These are phyloP conservation scores for Oxyteleia sp. DNA, from an alignment of 2,888 invertebrate genomes.

Conservation along the genomic window DNA sequence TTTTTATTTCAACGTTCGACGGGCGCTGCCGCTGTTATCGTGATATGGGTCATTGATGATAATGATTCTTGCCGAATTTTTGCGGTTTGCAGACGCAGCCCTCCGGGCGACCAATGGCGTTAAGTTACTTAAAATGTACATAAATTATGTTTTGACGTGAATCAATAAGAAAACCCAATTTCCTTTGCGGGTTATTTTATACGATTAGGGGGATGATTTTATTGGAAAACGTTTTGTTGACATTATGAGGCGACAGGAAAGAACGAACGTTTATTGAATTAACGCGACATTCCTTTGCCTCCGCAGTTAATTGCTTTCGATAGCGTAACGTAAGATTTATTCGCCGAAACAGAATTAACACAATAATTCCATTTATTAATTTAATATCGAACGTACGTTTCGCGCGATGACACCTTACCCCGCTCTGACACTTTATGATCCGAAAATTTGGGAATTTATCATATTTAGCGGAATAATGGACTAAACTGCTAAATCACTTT, in stretches of 20 bases:
- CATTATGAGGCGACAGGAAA: constrained; percentile 40
- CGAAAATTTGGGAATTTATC: constrained; percentile 45
- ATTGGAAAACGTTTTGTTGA: constrained; percentile 61
- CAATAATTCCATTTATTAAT: constrained; percentile 39
- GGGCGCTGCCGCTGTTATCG: background rate
- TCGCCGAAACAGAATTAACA: constrained; percentile 21
- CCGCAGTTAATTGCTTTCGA: constrained; percentile 43
- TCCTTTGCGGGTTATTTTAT: constrained; percentile 25
- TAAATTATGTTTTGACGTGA: constrained; percentile 25
- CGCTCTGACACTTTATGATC: background rate
- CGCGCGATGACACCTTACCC: background rate
- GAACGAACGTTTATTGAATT: constrained; percentile 56
- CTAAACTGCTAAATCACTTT: constrained; percentile 60
- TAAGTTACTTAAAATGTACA: constrained; percentile 38
- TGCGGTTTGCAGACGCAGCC: background rate
- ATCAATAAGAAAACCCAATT: constrained; percentile 54
- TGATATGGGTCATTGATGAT: constrained; percentile 1
- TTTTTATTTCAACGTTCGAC: constrained; percentile 5
- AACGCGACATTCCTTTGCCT: constrained; percentile 19
- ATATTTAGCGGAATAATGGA: constrained; percentile 55
- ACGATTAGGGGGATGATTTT: constrained; percentile 29
- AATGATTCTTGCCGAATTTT: background rate
- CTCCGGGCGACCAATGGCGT: background rate
- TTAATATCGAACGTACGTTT: constrained; percentile 21
- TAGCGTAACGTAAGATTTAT: constrained; percentile 47